Percentiles rank a stretch among this genome's conserved stretches.
phyloP scores from a whole-genome alignment of 2,797 vertebrate genomes.

The Pangasius djambal region DNA sequence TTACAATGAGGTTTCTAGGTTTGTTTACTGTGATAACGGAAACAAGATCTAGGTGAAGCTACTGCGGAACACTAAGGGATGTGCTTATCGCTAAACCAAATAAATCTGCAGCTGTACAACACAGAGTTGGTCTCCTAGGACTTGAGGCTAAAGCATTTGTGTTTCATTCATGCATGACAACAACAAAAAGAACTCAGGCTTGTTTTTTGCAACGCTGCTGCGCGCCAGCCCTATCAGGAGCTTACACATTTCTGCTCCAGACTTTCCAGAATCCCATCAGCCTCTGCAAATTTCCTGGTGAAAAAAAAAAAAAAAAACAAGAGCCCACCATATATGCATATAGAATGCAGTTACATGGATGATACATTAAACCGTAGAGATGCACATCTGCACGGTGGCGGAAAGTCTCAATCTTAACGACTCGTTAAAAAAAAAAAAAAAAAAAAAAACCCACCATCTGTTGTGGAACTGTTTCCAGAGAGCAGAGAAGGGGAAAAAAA shows the following conservation, averaged over 20 bases:
- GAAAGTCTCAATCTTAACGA: constrained; percentile 81
- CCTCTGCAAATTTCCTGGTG: neutral
- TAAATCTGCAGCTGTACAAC: constrained; percentile 17
- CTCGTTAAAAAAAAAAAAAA: constrained; percentile 68
- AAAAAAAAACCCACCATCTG: constrained; percentile 79
- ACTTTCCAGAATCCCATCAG: constrained; percentile 14
- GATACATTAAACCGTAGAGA: constrained; percentile 60
- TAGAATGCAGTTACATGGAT: constrained; percentile 24
- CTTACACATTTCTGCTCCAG: neutral
- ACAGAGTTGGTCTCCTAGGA: constrained; percentile 47
- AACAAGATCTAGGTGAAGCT: constrained; percentile 23
- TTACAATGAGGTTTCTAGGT: neutral
- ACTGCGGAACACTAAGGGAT: constrained; percentile 48
- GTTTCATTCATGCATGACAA: constrained; percentile 45
- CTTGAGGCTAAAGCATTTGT: constrained; percentile 39
- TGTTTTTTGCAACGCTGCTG: constrained; percentile 8
- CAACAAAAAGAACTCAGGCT: constrained; percentile 27
- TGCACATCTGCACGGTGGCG: constrained; percentile 74
- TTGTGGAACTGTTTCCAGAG: constrained; percentile 68
- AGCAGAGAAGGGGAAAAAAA: constrained; percentile 41
- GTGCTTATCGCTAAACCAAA: constrained; percentile 57
- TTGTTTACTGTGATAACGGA: neutral
- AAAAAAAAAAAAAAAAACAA: neutral
- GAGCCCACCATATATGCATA: neutral
- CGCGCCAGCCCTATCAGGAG: neutral